Conservation (phyloP, 2,113 vertebrate genomes). For the Sapajus apella region DNA sequence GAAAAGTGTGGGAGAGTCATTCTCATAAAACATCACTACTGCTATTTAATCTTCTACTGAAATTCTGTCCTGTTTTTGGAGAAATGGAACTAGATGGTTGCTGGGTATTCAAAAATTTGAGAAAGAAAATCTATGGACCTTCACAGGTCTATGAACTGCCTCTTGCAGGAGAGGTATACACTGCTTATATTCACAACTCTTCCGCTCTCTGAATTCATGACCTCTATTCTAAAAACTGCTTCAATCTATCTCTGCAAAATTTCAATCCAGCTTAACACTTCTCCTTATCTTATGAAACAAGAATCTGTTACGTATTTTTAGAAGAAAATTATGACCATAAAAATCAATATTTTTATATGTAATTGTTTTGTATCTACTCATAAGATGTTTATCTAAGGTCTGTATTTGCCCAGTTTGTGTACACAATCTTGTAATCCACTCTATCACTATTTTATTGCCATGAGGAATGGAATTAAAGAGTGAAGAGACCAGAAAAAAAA, state of each 20-base stretch:
- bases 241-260: neutral
- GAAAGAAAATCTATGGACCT: neutral
- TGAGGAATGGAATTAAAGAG: constrained; percentile 1
- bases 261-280: neutral
- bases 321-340: neutral
- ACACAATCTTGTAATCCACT: neutral
- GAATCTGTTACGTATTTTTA: neutral
- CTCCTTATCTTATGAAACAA: neutral
- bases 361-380: neutral
- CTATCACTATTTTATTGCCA: neutral
- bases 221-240: neutral
- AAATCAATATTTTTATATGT: neutral
- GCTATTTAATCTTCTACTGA: neutral
- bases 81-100: neutral
- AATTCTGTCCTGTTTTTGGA: neutral
- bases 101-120: neutral
- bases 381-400: neutral
- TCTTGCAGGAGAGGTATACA: neutral
- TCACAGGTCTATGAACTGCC: neutral
- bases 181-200: neutral
- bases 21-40: neutral
- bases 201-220: neutral
- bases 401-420: neutral
- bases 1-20: neutral
- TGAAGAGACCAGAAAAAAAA: constrained; percentile 11